Base-by-base conservation (phyloP, 2,888 invertebrate species). In the Odontocerum albicorne region DNA sequence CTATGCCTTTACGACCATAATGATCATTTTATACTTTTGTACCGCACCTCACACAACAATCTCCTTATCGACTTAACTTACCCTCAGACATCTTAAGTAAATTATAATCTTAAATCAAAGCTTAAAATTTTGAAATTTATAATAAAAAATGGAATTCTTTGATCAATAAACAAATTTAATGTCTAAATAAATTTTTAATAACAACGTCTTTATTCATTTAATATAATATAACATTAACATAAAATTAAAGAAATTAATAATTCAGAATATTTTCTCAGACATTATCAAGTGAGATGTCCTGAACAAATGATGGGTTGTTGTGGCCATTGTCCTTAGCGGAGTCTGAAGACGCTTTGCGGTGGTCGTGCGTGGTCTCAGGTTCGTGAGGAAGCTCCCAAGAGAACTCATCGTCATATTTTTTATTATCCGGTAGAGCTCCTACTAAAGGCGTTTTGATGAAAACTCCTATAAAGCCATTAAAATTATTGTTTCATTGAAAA, bases 301-400 rank as follows among this genome's bases (percentile, higher is more conserved):
- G 36, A 16, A 33, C 47, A 10, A 21, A 47, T 1, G 47, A 21
- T 22, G 36, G 49, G 10, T 55, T 42, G 8, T 38, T 46, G 49
- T 44, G 42, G 17, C 44, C 42, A 3, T 21, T 12, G 20, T 49
- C 22, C 16, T 49, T 38, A 8, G 36, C 33, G 7, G 35, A 15
- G 2, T 52, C 47, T 15, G 19, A n/a, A 20, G 40, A 20, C 13
- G 43, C n/a, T 40, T 55, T 46, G 8, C 45, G 43, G 12, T 49
- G 13, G 13, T 46, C 42, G 8, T 39, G 33, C 2, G 42, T 12
- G 10, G 21, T 16, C 8, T 31, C 13, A 2, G 31, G 15, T 7
- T 43, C 16, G 17, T 49, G 36, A 8, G 86, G 85, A 57, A 86
- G 72, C 64, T 84, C 83, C 87, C 87, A 87, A 65, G 80, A 80